phyloP scores from a whole-genome alignment of 2,113 vertebrate species.

The Pipa parva region DNA sequence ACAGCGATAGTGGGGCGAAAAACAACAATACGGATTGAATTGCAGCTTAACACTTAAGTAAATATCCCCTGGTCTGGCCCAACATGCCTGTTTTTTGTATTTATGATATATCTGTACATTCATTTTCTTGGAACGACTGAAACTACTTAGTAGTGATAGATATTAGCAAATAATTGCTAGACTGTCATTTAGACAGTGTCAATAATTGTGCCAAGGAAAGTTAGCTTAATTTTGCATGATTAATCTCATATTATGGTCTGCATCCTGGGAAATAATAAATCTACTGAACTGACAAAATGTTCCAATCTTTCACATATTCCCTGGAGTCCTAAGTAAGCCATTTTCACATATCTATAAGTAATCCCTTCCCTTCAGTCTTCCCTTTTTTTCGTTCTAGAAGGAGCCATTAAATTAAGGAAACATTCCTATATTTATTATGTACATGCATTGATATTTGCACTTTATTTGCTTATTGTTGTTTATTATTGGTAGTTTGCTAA shows the following conservation, averaged over 20 bases:
- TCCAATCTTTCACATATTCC: constrained; percentile 5
- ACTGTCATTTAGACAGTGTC: not conserved
- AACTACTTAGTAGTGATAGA: not conserved
- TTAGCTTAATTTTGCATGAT: constrained; percentile 9
- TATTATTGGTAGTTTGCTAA: too few relatives aligned
- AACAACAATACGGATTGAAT: too few relatives aligned
- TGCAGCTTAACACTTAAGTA: too few relatives aligned
- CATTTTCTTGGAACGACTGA: not conserved
- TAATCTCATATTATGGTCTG: constrained; percentile 15
- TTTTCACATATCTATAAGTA: constrained; percentile 12
- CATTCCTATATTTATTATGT: too few relatives aligned
- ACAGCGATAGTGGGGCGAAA: too few relatives aligned
- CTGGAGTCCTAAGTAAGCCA: constrained; percentile 17
- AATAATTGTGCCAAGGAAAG: not conserved
- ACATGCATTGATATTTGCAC: too few relatives aligned
- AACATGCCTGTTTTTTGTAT: too few relatives aligned
- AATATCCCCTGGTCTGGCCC: too few relatives aligned
- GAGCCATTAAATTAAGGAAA: too few relatives aligned
- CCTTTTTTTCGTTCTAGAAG: not conserved
- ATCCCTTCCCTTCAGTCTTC: not conserved
- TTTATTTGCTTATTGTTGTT: too few relatives aligned
- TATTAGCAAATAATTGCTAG: not conserved
- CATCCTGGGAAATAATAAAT: constrained; percentile 15
- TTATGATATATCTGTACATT: too few relatives aligned
- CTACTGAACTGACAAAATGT: constrained; percentile 20